A percentile compares a stretch with the other conserved stretches of the same genome.
Evolutionary conservation across 1,140 invertebrate genomes (phyloP).

Genomic region (Dendroctonus valens): DNA sequence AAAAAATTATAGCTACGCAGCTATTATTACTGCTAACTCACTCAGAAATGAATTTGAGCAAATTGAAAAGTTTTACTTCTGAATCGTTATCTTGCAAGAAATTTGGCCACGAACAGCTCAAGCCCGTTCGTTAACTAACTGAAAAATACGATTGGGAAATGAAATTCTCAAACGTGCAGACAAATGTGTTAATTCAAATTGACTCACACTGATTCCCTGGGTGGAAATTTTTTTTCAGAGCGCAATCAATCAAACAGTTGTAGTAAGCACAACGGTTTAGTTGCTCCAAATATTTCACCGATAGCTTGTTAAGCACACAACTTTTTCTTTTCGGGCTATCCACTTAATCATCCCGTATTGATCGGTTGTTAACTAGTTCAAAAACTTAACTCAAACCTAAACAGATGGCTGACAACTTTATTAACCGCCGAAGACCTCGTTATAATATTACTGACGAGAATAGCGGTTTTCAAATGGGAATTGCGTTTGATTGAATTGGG

Average conservation of each 20-base stretch:
- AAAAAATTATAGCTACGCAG: no score
- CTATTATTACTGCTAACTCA: no score
- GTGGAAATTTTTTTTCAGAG: background rate
- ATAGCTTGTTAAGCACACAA: background rate
- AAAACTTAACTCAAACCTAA: background rate
- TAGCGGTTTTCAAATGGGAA: background rate
- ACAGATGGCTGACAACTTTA: slow-evolving; percentile 14
- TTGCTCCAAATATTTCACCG: background rate
- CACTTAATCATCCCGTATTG: slow-evolving; percentile 3
- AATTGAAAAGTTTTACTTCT: no score
- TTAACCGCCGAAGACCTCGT: slow-evolving; percentile 3
- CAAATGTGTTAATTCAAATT: background rate
- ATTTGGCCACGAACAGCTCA: no score
- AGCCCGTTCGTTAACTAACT: no score
- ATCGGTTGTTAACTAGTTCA: slow-evolving; percentile 10
- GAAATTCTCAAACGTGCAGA: no score
- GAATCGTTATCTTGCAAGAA: no score
- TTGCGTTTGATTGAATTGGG: background rate
- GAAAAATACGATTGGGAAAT: no score
- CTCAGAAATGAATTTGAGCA: no score
- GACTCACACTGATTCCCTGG: background rate
- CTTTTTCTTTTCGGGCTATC: slow-evolving; percentile 7
- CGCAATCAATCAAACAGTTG: slow-evolving; percentile 14
- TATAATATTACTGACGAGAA: background rate
- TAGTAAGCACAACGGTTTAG: background rate